These are phyloP conservation scores for Dryoscopus gambensis DNA, from an alignment of 2,113 vertebrate genomes.

Conservation along the genomic window DNA sequence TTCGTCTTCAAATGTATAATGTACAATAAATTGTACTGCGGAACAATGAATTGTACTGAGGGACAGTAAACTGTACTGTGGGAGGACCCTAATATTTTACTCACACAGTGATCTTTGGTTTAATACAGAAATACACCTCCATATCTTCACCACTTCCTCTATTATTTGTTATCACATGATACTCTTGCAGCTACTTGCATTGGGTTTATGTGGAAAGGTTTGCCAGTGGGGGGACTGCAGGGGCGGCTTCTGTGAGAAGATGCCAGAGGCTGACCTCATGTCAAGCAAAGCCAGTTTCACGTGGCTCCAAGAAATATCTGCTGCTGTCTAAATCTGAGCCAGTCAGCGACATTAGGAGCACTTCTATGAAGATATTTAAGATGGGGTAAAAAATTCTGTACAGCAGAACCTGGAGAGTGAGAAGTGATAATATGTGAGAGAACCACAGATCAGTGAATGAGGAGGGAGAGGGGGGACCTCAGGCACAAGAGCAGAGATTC, in stretches of 20 bases:
- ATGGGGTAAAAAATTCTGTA: neutral
- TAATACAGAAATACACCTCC: neutral
- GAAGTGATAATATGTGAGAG: neutral
- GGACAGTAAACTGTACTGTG: neutral
- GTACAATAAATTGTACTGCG: neutral
- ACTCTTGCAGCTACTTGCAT: neutral
- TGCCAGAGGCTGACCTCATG: neutral
- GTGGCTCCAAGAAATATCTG: neutral
- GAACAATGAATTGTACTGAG: neutral
- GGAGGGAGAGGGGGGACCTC: neutral
- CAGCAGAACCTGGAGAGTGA: neutral
- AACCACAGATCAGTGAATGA: neutral
- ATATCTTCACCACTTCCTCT: neutral
- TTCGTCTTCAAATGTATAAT: neutral
- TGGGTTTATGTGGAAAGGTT: neutral
- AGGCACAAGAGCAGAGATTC: neutral
- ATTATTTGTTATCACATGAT: neutral
- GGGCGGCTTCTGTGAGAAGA: neutral
- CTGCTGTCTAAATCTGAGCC: neutral
- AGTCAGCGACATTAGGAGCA: accelerated
- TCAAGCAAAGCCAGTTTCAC: neutral
- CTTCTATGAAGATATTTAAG: neutral
- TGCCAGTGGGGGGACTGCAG: neutral
- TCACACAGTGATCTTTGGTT: neutral
- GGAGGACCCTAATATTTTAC: neutral